Evolutionary conservation across 2,113 vertebrate species (phyloP).

Genomic region (Crotalus horridus): DNA sequence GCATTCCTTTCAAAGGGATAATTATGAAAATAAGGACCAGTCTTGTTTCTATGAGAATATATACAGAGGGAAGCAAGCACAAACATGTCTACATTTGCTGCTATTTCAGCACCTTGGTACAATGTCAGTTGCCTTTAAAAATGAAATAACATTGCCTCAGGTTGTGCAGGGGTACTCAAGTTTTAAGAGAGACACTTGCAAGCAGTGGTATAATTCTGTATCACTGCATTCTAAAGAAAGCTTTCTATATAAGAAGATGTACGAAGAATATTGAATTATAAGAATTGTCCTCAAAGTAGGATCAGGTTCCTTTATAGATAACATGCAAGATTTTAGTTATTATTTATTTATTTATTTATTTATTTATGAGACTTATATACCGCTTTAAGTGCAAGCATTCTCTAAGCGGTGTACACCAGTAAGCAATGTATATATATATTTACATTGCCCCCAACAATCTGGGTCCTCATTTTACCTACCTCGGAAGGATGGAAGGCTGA

Average conservation of each 20-base stretch:
- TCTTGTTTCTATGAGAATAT: slow-evolving; percentile 60
- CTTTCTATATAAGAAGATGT: slow-evolving; percentile 5
- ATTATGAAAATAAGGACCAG: slow-evolving; percentile 68
- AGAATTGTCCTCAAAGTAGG: background rate
- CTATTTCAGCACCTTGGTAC: slow-evolving; percentile 47
- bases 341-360: too few species aligned
- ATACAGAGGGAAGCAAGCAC: slow-evolving; percentile 51
- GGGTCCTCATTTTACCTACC: too few species aligned
- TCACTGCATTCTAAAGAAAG: slow-evolving; percentile 9
- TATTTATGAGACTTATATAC: too few species aligned
- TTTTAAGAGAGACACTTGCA: background rate
- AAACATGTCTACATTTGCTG: slow-evolving; percentile 54
- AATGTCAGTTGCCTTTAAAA: slow-evolving; percentile 31
- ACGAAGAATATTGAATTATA: background rate
- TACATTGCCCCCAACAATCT: too few species aligned
- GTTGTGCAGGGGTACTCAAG: slow-evolving; percentile 47
- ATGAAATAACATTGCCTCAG: slow-evolving; percentile 17
- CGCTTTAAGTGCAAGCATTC: too few species aligned
- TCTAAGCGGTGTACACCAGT: too few species aligned
- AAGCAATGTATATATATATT: too few species aligned
- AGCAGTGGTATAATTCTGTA: background rate
- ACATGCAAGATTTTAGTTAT: slow-evolving; percentile 2
- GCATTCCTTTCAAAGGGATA: slow-evolving; percentile 64
- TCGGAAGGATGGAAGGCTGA: too few species aligned
- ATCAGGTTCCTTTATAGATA: background rate